Conservation (phyloP, 2,113 vertebrate genomes). For the Trogon surrucura region DNA sequence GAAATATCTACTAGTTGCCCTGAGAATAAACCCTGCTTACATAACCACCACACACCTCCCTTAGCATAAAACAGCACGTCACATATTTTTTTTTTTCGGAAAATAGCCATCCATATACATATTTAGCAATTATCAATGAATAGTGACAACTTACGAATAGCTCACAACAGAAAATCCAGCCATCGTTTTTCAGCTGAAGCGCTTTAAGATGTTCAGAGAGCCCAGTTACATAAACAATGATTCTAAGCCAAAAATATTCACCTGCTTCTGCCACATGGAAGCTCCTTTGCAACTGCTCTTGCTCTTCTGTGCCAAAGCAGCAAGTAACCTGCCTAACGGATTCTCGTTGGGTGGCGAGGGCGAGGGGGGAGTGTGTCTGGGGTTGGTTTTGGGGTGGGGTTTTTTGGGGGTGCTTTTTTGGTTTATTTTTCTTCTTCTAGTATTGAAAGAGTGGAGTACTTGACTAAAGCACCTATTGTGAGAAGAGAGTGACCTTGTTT, state of each 20-base stretch:
- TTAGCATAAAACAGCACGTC: not conserved
- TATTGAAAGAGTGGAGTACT: not conserved
- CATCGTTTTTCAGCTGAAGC: not conserved
- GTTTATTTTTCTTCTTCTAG: not conserved
- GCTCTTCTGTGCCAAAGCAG: not conserved
- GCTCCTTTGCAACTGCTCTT: not conserved
- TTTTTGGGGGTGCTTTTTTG: not conserved
- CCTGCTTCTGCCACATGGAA: not conserved
- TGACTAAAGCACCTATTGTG: slow-evolving; percentile 31
- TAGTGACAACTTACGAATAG: not conserved
- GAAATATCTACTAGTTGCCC: not conserved
- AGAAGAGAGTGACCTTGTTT: slow-evolving; percentile 16
- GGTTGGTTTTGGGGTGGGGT: not conserved
- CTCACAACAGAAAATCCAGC: not conserved
- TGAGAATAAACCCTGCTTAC: not conserved
- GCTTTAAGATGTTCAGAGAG: not conserved
- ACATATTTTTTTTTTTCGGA: not conserved
- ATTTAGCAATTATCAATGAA: not conserved
- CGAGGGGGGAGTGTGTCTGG: not conserved
- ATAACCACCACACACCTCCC: not conserved
- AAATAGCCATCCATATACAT: not conserved
- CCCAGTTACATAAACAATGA: not conserved
- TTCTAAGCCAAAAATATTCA: not conserved
- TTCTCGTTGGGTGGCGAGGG: not conserved
- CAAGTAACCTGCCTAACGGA: not conserved